Percentiles rank a stretch among this genome's conserved stretches.
phyloP scores from a whole-genome alignment of 2,888 invertebrate genomes.

The Dicranocentrus wangi region DNA sequence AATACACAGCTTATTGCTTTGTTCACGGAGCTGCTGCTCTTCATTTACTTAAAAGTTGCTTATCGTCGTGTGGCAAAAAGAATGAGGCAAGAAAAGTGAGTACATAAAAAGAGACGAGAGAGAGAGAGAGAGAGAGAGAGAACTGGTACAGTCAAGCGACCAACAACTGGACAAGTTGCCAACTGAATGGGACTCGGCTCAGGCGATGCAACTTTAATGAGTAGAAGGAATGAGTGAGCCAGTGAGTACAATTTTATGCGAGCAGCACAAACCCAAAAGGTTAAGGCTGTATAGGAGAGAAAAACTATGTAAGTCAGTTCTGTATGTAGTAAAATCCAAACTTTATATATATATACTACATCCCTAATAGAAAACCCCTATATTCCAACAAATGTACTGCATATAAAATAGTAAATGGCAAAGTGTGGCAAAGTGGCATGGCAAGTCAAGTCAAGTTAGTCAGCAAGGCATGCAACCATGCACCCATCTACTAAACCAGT shows the following conservation, averaged over 20 bases:
- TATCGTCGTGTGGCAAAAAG: constrained; percentile 12
- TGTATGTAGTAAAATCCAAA: neutral
- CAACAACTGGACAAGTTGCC: constrained; percentile 56
- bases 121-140: neutral
- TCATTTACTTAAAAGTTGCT: constrained; percentile 2
- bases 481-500: constrained; percentile 20
- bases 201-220: constrained; percentile 55
- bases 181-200: constrained; percentile 44
- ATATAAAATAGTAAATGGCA: constrained; percentile 36
- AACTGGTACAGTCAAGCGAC: constrained; percentile 14
- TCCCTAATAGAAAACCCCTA: too few relatives aligned
- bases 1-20: neutral
- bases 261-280: constrained; percentile 40
- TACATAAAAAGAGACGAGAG: neutral
- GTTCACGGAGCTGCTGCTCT: neutral
- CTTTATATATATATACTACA: too few relatives aligned
- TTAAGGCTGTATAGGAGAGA: constrained; percentile 39
- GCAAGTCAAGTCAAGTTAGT: constrained; percentile 35
- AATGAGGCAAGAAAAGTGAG: constrained; percentile 23
- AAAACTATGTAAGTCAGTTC: neutral
- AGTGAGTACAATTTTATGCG: constrained; percentile 31
- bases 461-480: constrained; percentile 28
- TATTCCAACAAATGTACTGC: too few relatives aligned
- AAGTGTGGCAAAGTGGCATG: constrained; percentile 22
- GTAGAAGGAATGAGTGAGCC: constrained; percentile 41